Conservation (phyloP, 2,888 invertebrate species). For the Acrobasis suavella region DNA sequence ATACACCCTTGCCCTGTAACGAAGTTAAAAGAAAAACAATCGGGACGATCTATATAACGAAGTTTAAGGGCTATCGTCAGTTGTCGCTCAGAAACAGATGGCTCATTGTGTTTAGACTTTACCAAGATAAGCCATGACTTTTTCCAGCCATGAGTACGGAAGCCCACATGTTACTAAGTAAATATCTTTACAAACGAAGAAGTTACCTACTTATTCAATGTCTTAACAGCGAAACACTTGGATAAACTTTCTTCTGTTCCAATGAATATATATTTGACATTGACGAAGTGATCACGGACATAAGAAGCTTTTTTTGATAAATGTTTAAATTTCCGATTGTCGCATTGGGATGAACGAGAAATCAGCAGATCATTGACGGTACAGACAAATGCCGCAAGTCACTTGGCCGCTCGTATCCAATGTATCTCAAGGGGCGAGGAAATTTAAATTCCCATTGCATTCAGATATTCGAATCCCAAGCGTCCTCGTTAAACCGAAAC, state of each 20-base stretch:
- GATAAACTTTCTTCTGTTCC: neutral
- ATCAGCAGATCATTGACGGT: constrained; percentile 18
- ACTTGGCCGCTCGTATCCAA: constrained; percentile 21
- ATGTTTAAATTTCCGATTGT: neutral
- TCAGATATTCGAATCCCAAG: constrained; percentile 19
- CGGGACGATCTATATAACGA: too few relatives aligned
- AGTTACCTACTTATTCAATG: neutral
- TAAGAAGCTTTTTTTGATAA: too few relatives aligned
- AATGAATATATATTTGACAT: too few relatives aligned
- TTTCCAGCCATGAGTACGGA: constrained; percentile 18
- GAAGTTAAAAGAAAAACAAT: too few relatives aligned
- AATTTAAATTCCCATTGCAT: constrained; percentile 23
- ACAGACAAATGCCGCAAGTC: constrained; percentile 21
- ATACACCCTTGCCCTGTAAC: too few relatives aligned
- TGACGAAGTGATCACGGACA: too few relatives aligned
- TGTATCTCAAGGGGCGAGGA: constrained; percentile 19
- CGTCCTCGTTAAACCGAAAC: constrained; percentile 21
- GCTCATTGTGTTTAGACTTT: constrained; percentile 54
- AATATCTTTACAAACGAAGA: neutral
- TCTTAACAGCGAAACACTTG: neutral
- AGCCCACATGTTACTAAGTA: neutral
- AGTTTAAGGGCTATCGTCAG: constrained; percentile 66
- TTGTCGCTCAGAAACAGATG: constrained; percentile 67
- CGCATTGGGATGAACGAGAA: constrained; percentile 8
- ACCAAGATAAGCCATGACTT: constrained; percentile 61